Conservation (phyloP, 2,888 invertebrate genomes). For the Polylopha cassiicola region DNA sequence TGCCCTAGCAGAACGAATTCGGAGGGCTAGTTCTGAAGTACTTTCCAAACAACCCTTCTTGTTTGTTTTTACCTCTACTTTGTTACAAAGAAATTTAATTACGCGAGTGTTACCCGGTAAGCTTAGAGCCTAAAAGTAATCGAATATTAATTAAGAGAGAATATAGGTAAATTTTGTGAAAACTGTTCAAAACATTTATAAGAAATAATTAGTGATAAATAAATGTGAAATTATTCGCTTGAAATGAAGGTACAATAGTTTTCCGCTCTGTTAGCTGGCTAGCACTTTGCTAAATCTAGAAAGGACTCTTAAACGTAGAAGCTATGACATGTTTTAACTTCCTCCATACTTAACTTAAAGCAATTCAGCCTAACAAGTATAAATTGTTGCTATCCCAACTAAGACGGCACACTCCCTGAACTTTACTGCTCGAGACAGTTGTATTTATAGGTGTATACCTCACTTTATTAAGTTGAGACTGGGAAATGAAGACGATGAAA, state of each 20-base stretch:
- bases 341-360: neutral
- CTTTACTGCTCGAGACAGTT: slow-evolving; percentile 12
- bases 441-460: slow-evolving; percentile 16
- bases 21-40: slow-evolving; percentile 1
- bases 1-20: slow-evolving; percentile 1
- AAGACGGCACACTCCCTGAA: slow-evolving; percentile 9
- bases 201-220: no score
- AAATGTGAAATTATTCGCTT: no score
- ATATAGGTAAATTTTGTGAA: no score
- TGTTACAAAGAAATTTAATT: slow-evolving; percentile 17
- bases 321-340: no score
- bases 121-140: neutral
- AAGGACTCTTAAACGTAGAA: no score
- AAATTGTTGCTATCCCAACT: slow-evolving; percentile 12
- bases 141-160: slow-evolving; percentile 1
- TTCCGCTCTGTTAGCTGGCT: no score
- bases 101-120: slow-evolving; percentile 3
- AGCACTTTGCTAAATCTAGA: no score
- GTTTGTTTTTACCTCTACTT: slow-evolving; percentile 15
- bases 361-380: slow-evolving; percentile 5
- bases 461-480: slow-evolving; percentile 12
- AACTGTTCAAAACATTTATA: no score
- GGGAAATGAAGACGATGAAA: slow-evolving; percentile 5
- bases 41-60: slow-evolving; percentile 1
- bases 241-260: no score